phyloP scores from a whole-genome alignment of 1,140 invertebrate species.

The Pinna nobilis region DNA sequence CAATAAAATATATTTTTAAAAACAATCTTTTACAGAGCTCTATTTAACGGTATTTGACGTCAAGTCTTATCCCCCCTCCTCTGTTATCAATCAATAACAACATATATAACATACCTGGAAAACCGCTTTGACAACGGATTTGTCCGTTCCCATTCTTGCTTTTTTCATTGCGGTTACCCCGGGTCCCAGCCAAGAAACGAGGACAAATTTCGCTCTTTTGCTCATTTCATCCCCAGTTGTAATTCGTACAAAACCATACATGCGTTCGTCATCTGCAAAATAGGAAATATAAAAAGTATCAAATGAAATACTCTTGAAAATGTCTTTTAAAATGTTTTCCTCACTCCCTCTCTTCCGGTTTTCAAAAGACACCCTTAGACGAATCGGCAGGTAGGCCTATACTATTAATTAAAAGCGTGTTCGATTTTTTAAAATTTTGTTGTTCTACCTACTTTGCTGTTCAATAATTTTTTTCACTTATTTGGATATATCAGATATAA shows the following conservation, averaged over 20 bases:
- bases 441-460: too few relatives aligned
- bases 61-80: neutral
- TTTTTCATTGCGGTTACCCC: conserved; percentile 84
- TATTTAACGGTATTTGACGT: neutral
- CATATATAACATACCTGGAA: conserved; percentile 80
- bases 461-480: too few relatives aligned
- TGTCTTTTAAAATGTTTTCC: neutral
- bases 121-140: conserved; percentile 85
- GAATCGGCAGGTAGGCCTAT: too few relatives aligned
- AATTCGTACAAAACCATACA: conserved; percentile 83
- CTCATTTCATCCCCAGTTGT: conserved; percentile 86
- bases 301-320: neutral
- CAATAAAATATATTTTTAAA: neutral
- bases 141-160: conserved; percentile 87
- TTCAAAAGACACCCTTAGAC: too few relatives aligned
- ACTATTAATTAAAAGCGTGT: too few relatives aligned
- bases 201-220: conserved; percentile 85
- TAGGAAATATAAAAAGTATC: neutral
- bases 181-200: conserved; percentile 85
- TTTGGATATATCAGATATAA: too few relatives aligned
- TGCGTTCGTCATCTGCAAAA: conserved; percentile 80
- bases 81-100: neutral
- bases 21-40: neutral
- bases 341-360: too few relatives aligned
- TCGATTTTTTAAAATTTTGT: too few relatives aligned